Base-by-base conservation (phyloP, 2,888 invertebrate genomes). In the Dusona sp. region DNA sequence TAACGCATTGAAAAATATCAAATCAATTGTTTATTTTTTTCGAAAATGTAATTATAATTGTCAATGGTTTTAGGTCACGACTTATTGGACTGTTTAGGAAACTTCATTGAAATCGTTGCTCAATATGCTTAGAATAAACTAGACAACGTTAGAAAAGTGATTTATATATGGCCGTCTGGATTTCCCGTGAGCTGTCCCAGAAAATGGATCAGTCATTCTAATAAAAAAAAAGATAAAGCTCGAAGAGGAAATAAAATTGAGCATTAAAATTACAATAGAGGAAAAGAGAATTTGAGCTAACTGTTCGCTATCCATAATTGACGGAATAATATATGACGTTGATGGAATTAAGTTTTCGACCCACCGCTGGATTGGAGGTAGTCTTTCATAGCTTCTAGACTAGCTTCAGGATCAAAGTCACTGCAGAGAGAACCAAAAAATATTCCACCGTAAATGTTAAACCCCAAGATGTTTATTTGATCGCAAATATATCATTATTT, bases 281-380 rank as follows among this genome's bases (percentile, higher is more conserved):
- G 3, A 61, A 29, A 29, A 4, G 13, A 29, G 9, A 51, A 54
- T 67, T 51, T 68, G 3, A 13, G 9, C 61, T 57, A 45, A 45
- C 25, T 11, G 6, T 51, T 48, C 42, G 42, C 65, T 64, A 16
- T n/a, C 3, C 19, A 11, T 48, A 11, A 57, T 45, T 57, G 11
- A 25, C 16, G 29, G 36, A 73, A 65, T 54, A 42, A 16, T 16
- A 29, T 13, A 29, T 2, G 61, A 61, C 16, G 29, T 33, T 68
- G 16, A 79, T 42, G 11, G 9, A 67, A 72, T 83, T 51, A 83
- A 33, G 51, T 42, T 22, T 70, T 83, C 22, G 48, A 33, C 9
- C 72, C 77, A 72, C 79, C 83, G 45, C 75, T 45, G 6, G 85
- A 85, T 45, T 85, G 82, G 70, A 85, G 83, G 29, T 87, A 78